phyloP scores from a whole-genome alignment of 2,113 vertebrate species.

The Phalacrocorax aristotelis region DNA sequence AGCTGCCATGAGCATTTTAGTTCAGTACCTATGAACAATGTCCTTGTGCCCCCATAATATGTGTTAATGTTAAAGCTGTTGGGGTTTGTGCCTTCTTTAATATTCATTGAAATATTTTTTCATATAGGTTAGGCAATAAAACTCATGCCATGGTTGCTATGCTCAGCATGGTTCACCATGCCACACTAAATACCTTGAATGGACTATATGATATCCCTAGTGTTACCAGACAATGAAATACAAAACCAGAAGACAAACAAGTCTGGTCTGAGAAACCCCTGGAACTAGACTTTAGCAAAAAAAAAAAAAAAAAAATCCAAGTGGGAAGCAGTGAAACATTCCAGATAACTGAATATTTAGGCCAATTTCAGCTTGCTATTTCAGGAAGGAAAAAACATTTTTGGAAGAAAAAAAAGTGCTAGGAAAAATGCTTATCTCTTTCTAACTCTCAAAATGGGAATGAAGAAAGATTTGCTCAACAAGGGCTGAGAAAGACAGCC shows the following conservation, averaged over 20 bases:
- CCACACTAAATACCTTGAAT: neutral
- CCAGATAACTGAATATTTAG: neutral
- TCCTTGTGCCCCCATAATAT: neutral
- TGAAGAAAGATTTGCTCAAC: neutral
- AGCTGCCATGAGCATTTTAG: neutral
- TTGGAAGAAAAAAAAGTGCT: neutral
- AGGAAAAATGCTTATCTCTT: neutral
- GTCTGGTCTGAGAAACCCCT: neutral
- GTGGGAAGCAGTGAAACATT: neutral
- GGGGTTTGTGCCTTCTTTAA: neutral
- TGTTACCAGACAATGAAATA: neutral
- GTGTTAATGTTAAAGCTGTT: neutral
- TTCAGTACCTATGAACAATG: neutral
- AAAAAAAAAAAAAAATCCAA: neutral
- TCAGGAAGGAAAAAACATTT: neutral
- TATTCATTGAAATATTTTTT: neutral
- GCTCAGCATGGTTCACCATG: neutral
- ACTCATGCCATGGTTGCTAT: neutral
- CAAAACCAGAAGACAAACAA: neutral
- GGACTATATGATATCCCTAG: neutral
- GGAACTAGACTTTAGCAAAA: neutral
- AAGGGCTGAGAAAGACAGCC: neutral
- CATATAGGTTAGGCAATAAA: neutral
- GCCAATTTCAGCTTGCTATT: neutral
- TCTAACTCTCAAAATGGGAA: neutral